Base-by-base conservation (phyloP, 2,888 invertebrate species). In the Diabrotica balteata region DNA sequence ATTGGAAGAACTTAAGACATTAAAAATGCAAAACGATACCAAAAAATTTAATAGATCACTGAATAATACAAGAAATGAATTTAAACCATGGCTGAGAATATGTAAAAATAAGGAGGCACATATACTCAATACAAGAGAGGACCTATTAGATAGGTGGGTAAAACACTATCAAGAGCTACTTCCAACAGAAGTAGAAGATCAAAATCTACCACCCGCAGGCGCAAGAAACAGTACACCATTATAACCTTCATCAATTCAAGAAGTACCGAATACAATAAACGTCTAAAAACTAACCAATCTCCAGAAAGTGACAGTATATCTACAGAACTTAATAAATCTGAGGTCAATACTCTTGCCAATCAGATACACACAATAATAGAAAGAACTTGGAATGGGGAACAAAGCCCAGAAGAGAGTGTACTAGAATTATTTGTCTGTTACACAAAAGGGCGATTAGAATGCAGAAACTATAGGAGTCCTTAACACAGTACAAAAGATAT, bases 381-480 rank as follows among this genome's bases (percentile, higher is more conserved):
- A 46, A 46, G 46, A 17, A 17, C 17, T 17, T 17, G 17, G 17
- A 17, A 17, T 17, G 17, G 17, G 17, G 17, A 17, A 17, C 17
- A 17, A 17, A 17, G 1, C 17, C 17, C 17, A 17, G 17, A 17
- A 17, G 17, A 17, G 17, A 17, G 46, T 7, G 46, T 9, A 46
- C 7, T 9, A 2, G 46, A 46, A 46, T 46, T 9, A 46, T 46
- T 9, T 46, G 46, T 46, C 46, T 9, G 9, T 9, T 46, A 46
- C 46, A 46, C 46, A 46, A 51, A 47, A 10, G 22, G 8, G 43
- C 45, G 0, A 42, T n/a, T 55, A 46, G 11, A 46, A 17, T 22
- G 51, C 9, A 8, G 55, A 5, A 54, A 17, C 7, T 66, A 22
- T 49, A 59, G 45, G 49, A 32, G 8, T 45, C 53, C 42, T 42